These are phyloP conservation scores for Protonibea diacanthus DNA, from an alignment of 2,797 vertebrate species.

Conservation along the genomic window DNA sequence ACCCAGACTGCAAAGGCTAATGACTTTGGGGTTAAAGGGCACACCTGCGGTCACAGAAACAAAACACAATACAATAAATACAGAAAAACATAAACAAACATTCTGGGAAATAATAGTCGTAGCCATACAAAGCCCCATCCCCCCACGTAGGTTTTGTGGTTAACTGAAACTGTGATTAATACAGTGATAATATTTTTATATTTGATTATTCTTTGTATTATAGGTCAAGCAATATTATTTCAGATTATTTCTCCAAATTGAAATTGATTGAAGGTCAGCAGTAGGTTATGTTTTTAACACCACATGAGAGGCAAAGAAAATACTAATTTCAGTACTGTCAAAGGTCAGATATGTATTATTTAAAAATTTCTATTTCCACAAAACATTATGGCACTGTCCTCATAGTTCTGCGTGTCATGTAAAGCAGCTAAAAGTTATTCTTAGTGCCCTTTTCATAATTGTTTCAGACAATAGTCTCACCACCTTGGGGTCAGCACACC, in stretches of 20 bases:
- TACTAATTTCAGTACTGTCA: constrained; percentile 23
- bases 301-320: constrained; percentile 39
- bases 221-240: constrained; percentile 41
- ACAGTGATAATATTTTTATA: constrained; percentile 36
- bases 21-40: constrained; percentile 78
- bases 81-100: constrained; percentile 78
- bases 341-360: constrained; percentile 48
- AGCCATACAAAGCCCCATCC: neutral
- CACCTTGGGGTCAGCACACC: constrained; percentile 66
- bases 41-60: constrained; percentile 75
- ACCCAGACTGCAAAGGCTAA: constrained; percentile 78
- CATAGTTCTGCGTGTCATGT: constrained; percentile 15
- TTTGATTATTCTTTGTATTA: constrained; percentile 39
- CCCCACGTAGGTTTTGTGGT: constrained; percentile 22
- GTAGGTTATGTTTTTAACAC: constrained; percentile 34
- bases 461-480: constrained; percentile 71
- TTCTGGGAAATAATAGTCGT: constrained; percentile 69
- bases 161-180: constrained; percentile 49
- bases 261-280: constrained; percentile 55
- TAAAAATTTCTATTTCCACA: constrained; percentile 9
- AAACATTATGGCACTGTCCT: constrained; percentile 30
- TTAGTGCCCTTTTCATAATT: constrained; percentile 72
- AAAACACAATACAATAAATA: constrained; percentile 79
- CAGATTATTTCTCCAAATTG: constrained; percentile 39
- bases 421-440: constrained; percentile 37